Percentiles rank a stretch among this genome's conserved stretches.
phyloP scores from a whole-genome alignment of 2,113 vertebrate species.

The Sprattus sprattus region DNA sequence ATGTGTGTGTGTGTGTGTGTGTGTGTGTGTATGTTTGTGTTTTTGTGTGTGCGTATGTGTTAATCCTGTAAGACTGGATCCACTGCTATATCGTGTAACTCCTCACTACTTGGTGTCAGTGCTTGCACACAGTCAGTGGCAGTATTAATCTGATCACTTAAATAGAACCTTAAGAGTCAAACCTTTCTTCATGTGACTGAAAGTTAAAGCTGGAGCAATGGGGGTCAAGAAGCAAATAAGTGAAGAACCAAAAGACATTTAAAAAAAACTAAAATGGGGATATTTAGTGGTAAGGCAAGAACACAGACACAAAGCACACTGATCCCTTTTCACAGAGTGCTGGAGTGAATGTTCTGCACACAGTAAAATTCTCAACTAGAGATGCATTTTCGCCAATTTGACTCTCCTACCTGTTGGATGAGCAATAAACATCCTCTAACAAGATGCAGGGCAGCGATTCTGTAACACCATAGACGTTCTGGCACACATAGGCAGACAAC shows the following conservation, averaged over 20 bases:
- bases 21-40: neutral
- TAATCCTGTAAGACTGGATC: neutral
- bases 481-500: too few species aligned
- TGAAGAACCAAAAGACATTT: neutral
- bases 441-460: too few species aligned
- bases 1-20: neutral
- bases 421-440: too few species aligned
- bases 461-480: too few species aligned
- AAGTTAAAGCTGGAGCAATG: neutral
- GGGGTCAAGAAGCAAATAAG: neutral
- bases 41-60: neutral
- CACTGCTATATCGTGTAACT: neutral
- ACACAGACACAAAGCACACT: neutral
- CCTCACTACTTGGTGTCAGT: neutral
- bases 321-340: neutral
- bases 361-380: neutral
- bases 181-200: neutral
- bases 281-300: too few species aligned
- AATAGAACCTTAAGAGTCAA: neutral
- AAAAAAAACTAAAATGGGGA: neutral
- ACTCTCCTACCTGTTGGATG: too few species aligned
- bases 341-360: neutral
- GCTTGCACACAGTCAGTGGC: neutral
- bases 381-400: neutral
- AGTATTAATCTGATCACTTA: neutral